Evolutionary conservation across 2,797 vertebrate species (phyloP), one percentile per base, ranked within the genome.

Genomic region (Pelobates cultripes): DNA sequence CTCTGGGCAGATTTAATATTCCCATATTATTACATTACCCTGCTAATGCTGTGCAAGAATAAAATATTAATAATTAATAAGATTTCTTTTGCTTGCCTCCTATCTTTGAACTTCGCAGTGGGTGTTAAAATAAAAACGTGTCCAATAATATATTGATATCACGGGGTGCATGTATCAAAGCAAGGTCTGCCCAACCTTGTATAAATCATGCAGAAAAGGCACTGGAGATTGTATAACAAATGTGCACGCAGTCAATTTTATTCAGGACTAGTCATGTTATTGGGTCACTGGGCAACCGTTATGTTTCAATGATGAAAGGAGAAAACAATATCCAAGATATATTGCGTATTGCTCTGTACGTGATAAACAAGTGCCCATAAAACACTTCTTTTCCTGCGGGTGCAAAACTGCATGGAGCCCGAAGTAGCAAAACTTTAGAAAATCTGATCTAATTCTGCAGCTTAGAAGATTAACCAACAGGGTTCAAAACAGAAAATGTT

Each of bases 51-150:
- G 40, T 43, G 44, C 67, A 71, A 45, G 79, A 28, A 74, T 40
- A 70, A 51, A 60, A 14, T 41, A 81, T 81, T 81, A 81, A 81
- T 81, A 75, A 70, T 81, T 75, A 75, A 81, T 73, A 63, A 15
- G 57, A 57, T 70, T 75, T 76, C 73, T 75, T 43, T 28, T 73
- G 57, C 67, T 40, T 60, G 71, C 14, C 15, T 70, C 14, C 28
- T 70, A 70, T 70, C 73, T 70, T 76, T 81, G 73, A 81, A 81
- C 53, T 53, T 76, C 73, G 57, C 80, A 66, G 70, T 77, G 41
- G 73, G 80, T 68, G 44, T 77, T 51, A 72, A 66, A 71, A 75
- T 74, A 75, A 81, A 71, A 76, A 71, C 77, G 71, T 66, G 68
- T 42, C 68, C 57, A 77, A 70, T 66, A 55, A 81, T 81, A 53